phyloP scores from a whole-genome alignment of 2,113 vertebrate species.

The Equus przewalskii region DNA sequence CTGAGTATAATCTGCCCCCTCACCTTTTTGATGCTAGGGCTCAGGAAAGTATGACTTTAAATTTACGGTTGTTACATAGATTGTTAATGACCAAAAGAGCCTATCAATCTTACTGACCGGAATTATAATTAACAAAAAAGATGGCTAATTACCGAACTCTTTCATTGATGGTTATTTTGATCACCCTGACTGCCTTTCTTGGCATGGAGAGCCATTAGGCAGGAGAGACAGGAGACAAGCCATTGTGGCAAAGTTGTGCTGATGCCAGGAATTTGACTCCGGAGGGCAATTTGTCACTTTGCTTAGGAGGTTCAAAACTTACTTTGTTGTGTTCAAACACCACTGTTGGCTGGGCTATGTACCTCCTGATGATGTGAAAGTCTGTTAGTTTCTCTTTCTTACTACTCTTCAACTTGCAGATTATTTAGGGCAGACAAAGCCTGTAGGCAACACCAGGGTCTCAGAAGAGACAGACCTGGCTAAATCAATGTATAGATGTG shows the following conservation, averaged over 20 bases:
- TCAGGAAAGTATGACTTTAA: conserved; percentile 84
- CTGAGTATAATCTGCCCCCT: conserved; percentile 71
- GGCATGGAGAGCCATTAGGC: conserved; percentile 83
- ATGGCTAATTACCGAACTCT: conserved; percentile 86
- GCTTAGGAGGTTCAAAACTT: conserved; percentile 89
- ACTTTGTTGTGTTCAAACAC: conserved; percentile 84
- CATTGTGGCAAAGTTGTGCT: conserved; percentile 82
- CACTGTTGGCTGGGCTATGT: conserved; percentile 85
- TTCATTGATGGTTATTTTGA: conserved; percentile 89
- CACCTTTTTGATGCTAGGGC: conserved; percentile 80
- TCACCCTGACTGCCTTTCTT: conserved; percentile 85
- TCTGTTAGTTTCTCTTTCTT: conserved; percentile 78
- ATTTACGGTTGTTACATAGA: conserved; percentile 84
- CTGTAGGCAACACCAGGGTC: not conserved
- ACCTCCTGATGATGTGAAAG: conserved; percentile 84
- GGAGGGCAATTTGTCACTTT: conserved; percentile 91
- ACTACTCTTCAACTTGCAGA: conserved; percentile 66
- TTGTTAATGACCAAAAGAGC: conserved; percentile 82
- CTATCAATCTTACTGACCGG: conserved; percentile 79
- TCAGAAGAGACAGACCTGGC: not conserved
- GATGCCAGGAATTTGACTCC: conserved; percentile 87
- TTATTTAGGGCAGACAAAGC: not conserved
- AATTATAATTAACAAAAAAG: conserved; percentile 77
- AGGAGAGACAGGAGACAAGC: conserved; percentile 82
- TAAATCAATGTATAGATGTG: not conserved